These are phyloP conservation scores for Schlechtendalia chinensis DNA, from an alignment of 1,140 invertebrate species.

Conservation along the genomic window DNA sequence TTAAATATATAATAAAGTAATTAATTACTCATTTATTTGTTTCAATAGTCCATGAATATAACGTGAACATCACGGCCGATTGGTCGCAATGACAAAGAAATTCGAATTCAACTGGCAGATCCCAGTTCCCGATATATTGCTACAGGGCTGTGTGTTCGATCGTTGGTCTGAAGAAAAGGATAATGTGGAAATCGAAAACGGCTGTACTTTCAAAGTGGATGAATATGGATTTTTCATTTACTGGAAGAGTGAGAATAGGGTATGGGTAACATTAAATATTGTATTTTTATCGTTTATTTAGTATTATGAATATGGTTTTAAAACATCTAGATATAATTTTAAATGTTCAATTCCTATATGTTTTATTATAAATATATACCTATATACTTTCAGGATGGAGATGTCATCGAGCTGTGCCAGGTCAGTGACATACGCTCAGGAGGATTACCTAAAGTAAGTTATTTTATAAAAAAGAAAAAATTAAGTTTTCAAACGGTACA, in stretches of 20 bases:
- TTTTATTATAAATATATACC: constrained; percentile 48
- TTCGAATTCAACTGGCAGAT: constrained; percentile 99
- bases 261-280: constrained; percentile 58
- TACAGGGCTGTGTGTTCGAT: constrained; percentile 84
- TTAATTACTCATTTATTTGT: constrained; percentile 33
- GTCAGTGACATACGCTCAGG: constrained; percentile 93
- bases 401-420: constrained; percentile 94
- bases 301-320: no score
- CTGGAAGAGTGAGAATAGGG: constrained; percentile 95
- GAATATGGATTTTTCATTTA: constrained; percentile 99
- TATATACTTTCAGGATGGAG: constrained; percentile 77
- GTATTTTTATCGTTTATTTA: no score
- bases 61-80: constrained; percentile 40
- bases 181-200: constrained; percentile 81
- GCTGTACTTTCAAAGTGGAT: constrained; percentile 92
- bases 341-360: no score
- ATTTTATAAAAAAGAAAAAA: constrained; percentile 3
- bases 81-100: constrained; percentile 83
- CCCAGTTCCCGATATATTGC: constrained; percentile 81
- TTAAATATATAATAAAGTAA: no score
- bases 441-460: constrained; percentile 77
- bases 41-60: constrained; percentile 32
- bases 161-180: constrained; percentile 97
- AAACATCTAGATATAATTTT: no score
- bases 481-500: background rate